These are phyloP conservation scores for Malacosoma neustria DNA, from an alignment of 2,888 invertebrate genomes.

Conservation along the genomic window DNA sequence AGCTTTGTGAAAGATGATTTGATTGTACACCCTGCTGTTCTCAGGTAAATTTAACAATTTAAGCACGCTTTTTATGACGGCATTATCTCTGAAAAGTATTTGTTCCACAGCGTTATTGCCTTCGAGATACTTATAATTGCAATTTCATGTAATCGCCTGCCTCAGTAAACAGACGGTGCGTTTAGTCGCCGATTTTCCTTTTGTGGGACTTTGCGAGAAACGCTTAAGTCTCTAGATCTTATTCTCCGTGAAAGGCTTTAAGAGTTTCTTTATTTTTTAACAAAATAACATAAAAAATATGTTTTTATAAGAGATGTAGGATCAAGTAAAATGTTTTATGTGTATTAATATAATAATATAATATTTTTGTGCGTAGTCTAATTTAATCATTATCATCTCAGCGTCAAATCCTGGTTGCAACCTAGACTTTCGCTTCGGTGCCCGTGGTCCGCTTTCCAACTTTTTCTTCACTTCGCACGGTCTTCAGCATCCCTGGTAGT, in stretches of 20 bases:
- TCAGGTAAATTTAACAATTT: slow-evolving; percentile 62
- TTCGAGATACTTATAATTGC: slow-evolving; percentile 41
- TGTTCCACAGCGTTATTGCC: slow-evolving; percentile 34
- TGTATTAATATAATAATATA: no score
- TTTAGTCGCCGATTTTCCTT: slow-evolving; percentile 1
- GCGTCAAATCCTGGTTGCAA: no score
- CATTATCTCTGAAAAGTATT: slow-evolving; percentile 48
- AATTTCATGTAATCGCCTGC: slow-evolving; percentile 33
- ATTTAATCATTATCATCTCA: no score
- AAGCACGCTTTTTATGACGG: slow-evolving; percentile 51
- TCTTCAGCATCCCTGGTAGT: no score
- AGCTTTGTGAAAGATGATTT: slow-evolving; percentile 56
- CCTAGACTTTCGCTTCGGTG: no score
- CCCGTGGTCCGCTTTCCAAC: no score
- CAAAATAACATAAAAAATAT: no score
- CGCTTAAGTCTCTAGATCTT: neutral
- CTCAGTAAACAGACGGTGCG: slow-evolving; percentile 21
- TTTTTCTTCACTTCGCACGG: no score
- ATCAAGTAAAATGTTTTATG: no score
- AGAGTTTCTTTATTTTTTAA: neutral
- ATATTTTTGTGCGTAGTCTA: no score
- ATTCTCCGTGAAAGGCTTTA: neutral
- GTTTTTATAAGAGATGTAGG: no score
- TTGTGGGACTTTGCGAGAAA: neutral
- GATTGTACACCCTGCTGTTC: slow-evolving; percentile 58